These are phyloP conservation scores for Nemotelus nigrinus DNA, from an alignment of 2,888 invertebrate genomes.

Conservation along the genomic window DNA sequence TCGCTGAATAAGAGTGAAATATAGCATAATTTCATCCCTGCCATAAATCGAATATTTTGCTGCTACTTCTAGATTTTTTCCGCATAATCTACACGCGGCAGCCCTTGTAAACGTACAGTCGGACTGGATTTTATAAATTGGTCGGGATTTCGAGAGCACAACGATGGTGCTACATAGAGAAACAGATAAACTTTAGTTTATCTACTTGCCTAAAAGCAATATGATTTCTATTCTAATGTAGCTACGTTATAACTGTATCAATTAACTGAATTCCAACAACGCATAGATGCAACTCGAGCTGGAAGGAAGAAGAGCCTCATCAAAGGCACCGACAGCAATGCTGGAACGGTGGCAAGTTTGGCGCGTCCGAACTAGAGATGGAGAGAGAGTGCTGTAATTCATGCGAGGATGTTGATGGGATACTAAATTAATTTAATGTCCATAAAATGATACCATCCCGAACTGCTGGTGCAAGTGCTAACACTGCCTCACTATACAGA, in stretches of 20 bases:
- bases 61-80: too few species aligned
- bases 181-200: too few species aligned
- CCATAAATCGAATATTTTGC: too few species aligned
- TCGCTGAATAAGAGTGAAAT: too few species aligned
- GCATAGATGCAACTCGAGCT: conserved; percentile 2
- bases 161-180: too few species aligned
- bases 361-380: background rate
- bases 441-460: conserved; percentile 17
- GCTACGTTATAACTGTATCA: background rate
- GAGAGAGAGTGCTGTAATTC: conserved; percentile 9
- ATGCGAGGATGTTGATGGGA: conserved; percentile 22
- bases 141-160: too few species aligned
- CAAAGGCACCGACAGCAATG: background rate
- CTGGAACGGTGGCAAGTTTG: background rate
- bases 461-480: background rate
- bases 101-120: too few species aligned
- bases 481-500: background rate
- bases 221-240: background rate
- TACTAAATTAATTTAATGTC: conserved; percentile 30
- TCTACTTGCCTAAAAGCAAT: too few species aligned
- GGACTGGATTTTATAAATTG: too few species aligned
- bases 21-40: too few species aligned
- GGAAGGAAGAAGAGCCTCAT: background rate
- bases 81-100: too few species aligned
- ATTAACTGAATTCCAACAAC: background rate